Percentiles rank a stretch among this genome's conserved stretches.
These are phyloP conservation scores for Sebastolobus alascanus DNA, from an alignment of 2,797 vertebrate genomes.

Conservation along the genomic window DNA sequence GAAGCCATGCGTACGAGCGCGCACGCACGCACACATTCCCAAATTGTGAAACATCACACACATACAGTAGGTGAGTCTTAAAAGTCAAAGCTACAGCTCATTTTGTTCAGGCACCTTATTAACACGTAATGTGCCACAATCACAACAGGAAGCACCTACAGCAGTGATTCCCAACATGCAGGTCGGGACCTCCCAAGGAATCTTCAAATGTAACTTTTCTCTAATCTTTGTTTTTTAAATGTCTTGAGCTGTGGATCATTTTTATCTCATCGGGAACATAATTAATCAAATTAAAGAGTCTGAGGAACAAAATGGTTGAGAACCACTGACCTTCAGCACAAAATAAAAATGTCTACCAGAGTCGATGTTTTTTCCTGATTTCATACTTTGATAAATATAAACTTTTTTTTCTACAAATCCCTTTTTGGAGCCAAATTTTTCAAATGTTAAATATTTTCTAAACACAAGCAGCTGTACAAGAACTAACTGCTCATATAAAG, in stretches of 20 bases:
- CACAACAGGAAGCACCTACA: slow-evolving; percentile 18
- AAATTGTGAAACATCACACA: slow-evolving; percentile 20
- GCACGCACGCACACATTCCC: slow-evolving; percentile 14
- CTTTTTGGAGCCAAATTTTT: neutral
- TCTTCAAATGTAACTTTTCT: slow-evolving; percentile 14
- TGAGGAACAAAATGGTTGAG: neutral
- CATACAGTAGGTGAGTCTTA: slow-evolving; percentile 32
- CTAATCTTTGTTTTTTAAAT: neutral
- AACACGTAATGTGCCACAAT: neutral
- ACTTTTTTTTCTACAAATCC: neutral
- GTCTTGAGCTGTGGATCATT: neutral
- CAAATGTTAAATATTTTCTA: neutral
- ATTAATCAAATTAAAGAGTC: slow-evolving; percentile 15
- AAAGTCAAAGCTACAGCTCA: slow-evolving; percentile 41
- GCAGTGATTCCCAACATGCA: slow-evolving; percentile 11
- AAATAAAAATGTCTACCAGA: neutral
- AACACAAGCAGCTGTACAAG: neutral
- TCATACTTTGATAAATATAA: neutral
- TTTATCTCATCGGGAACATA: neutral
- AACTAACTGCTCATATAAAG: neutral
- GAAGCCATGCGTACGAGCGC: slow-evolving; percentile 68
- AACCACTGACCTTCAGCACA: neutral
- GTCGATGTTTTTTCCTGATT: neutral
- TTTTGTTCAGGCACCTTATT: slow-evolving; percentile 34
- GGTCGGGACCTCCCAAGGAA: slow-evolving; percentile 32